Conservation (phyloP, 2,113 vertebrate species). For the Oophaga pumilio region DNA sequence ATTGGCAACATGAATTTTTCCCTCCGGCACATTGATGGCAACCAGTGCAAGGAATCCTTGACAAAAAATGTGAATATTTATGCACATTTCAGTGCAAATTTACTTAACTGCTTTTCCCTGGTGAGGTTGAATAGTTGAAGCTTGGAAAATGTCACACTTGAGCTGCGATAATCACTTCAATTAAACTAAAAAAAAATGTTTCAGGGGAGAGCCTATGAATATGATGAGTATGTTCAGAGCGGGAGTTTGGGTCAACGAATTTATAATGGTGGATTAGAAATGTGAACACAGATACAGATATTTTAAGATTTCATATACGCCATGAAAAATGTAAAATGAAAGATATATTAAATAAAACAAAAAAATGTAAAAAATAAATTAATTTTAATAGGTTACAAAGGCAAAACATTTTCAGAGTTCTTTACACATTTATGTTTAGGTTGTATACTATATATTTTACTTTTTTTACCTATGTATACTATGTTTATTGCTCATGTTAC, state of each 20-base stretch:
- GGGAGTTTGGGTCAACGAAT: not conserved
- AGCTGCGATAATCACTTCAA: conserved; percentile 32
- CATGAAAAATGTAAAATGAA: not conserved
- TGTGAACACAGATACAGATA: not conserved
- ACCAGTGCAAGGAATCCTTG: conserved; percentile 23
- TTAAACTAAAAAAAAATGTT: conserved; percentile 14
- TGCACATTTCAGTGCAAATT: conserved; percentile 34
- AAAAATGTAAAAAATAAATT: not conserved
- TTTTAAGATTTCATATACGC: not conserved
- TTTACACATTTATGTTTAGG: not conserved
- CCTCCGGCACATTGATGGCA: conserved; percentile 21
- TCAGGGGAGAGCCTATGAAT: conserved; percentile 10
- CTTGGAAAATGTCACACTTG: conserved; percentile 33
- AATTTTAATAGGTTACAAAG: not conserved
- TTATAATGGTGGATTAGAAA: not conserved
- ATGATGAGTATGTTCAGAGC: conserved; percentile 11
- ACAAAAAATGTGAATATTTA: conserved; percentile 33
- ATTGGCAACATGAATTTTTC: conserved; percentile 31
- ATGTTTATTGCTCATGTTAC: not conserved
- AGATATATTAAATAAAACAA: not conserved
- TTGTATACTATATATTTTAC: not conserved
- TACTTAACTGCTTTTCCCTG: conserved; percentile 26
- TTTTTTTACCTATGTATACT: not conserved
- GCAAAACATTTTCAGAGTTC: not conserved
- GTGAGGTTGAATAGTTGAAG: conserved; percentile 18